These are phyloP conservation scores for Lepidurus arcticus DNA, from an alignment of 1,140 invertebrate genomes.

Conservation along the genomic window DNA sequence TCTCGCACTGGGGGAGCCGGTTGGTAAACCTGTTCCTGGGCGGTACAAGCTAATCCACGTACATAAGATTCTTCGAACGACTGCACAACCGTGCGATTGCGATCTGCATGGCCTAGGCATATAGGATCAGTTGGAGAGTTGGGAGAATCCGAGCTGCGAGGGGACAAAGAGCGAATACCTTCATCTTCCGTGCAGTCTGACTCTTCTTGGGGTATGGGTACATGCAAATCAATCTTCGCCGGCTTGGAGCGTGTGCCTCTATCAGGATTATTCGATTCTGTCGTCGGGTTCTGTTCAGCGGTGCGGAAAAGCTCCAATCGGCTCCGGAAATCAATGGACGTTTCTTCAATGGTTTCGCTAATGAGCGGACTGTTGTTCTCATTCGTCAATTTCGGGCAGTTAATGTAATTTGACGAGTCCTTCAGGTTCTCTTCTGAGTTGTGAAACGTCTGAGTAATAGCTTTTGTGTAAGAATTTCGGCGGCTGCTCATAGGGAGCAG, in stretches of 20 bases:
- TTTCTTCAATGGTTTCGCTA: slow-evolving; percentile 24
- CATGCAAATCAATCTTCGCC: neutral
- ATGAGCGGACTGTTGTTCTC: neutral
- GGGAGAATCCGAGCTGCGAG: slow-evolving; percentile 23
- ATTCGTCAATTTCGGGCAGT: neutral
- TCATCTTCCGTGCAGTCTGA: slow-evolving; percentile 33
- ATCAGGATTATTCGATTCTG: neutral
- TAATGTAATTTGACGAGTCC: neutral
- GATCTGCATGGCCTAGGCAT: neutral
- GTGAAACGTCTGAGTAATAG: slow-evolving; percentile 1
- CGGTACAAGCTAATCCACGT: neutral
- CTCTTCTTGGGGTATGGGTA: slow-evolving; percentile 3
- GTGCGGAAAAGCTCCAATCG: slow-evolving; percentile 23
- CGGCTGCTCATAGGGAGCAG: neutral
- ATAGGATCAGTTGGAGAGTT: neutral
- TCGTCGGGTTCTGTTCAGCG: neutral
- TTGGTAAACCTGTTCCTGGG: neutral
- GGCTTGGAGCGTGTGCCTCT: neutral
- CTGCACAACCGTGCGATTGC: neutral
- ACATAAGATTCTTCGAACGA: neutral
- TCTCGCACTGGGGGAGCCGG: neutral
- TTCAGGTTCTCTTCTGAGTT: neutral
- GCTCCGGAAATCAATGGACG: slow-evolving; percentile 1
- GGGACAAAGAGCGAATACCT: slow-evolving; percentile 33
- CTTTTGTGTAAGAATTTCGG: neutral